Evolutionary conservation across 2,888 invertebrate species (phyloP).

Genomic region (Euplagia quadripunctaria): DNA sequence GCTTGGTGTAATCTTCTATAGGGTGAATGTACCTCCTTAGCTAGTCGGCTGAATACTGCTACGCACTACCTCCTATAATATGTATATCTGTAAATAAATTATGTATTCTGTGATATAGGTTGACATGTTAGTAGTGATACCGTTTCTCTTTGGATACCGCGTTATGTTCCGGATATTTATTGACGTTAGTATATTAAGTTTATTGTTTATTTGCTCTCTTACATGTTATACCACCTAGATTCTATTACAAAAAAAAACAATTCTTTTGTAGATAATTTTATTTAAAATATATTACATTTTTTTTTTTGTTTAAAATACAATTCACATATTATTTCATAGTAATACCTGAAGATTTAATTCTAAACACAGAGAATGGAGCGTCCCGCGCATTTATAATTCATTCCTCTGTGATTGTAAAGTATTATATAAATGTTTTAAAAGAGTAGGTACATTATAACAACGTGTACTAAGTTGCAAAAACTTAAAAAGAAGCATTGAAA

Average conservation of each 20-base stretch:
- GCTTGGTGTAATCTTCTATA: no score
- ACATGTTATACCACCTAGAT: no score
- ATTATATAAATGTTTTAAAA: neutral
- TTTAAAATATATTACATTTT: neutral
- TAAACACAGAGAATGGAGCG: neutral
- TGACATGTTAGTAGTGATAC: no score
- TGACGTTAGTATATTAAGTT: no score
- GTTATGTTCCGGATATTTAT: no score
- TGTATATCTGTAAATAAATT: no score
- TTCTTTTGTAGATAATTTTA: neutral
- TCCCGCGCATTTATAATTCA: neutral
- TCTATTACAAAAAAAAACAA: neutral
- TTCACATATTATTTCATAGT: constrained; percentile 7
- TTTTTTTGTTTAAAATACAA: neutral
- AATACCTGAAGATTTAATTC: constrained; percentile 12
- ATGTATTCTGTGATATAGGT: no score
- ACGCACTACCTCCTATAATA: no score
- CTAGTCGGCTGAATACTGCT: no score
- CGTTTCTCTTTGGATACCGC: no score
- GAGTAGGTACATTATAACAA: neutral
- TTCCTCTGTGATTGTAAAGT: neutral
- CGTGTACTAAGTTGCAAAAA: neutral
- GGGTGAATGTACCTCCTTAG: no score
- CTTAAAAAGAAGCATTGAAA: neutral
- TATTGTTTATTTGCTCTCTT: no score